Base-by-base conservation (phyloP, 1,140 invertebrate genomes). In the Brachystomella parvula region DNA sequence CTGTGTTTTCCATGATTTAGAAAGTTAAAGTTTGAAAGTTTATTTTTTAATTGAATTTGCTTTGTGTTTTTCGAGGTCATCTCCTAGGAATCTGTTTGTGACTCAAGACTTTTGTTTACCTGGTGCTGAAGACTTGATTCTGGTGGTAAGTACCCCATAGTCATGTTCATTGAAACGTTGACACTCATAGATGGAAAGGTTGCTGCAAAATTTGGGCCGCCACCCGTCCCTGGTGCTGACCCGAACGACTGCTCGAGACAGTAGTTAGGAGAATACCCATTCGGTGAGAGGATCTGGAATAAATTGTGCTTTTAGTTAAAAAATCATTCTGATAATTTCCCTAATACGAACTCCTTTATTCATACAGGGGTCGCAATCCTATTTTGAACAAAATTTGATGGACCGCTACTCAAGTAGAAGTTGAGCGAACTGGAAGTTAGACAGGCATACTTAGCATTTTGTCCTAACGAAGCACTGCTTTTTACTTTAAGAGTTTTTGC, bases 151-250 rank as follows among this genome's bases (percentile, higher is more conserved):
- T 87, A 89, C 60, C 89, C 89, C 87, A 95, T 94, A 24, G 93
- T 96, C 93, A 96, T 96, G 77, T 94, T 94, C 93, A 96, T 95
- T 64, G 91, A 94, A 0, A 96, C 92, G 75, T 96, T 96, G 65
- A 96, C 92, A 74, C 89, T 92, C 92, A 96, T 96, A 68, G 88
- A 87, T 21, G 89, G 89, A 77, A 91, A 90, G 19, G 71, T 65
- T 0, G 71, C 29, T 24, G 59, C 63, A 66, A 68, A 68, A 47
- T 68, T 67, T 75, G 71, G 66, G 66, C 61, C 47, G 57, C n/a
- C 44, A 6, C 49, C 65, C 26, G 67, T 62, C 33, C 67, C 58
- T 70, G 60, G n/a, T 56, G 29, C 3, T n/a, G 65, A 35, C 21
- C 49, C 65, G 60, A 70, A 71, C 12, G 65, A 63, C 62, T 68